These are phyloP conservation scores for Polydrusus tereticollis DNA, from an alignment of 2,888 invertebrate genomes.

Conservation along the genomic window DNA sequence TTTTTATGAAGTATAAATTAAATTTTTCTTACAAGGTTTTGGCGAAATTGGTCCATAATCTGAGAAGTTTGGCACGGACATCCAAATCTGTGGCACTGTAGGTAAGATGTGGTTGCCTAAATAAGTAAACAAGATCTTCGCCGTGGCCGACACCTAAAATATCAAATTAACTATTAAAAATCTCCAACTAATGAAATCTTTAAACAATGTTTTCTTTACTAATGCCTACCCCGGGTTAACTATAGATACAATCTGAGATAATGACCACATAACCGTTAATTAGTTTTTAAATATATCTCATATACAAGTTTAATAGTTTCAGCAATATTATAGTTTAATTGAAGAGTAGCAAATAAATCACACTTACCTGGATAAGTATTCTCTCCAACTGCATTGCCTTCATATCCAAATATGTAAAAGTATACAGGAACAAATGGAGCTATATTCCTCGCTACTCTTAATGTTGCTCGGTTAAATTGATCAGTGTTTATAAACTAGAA, in stretches of 20 bases:
- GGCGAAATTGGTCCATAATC: conserved; percentile 42
- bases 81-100: conserved; percentile 22
- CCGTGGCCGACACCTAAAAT: conserved; percentile 36
- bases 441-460: conserved; percentile 31
- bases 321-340: background rate
- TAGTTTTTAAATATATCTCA: too few species aligned
- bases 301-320: background rate
- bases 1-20: background rate
- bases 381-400: conserved; percentile 23
- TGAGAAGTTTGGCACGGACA: conserved; percentile 25
- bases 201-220: too few species aligned
- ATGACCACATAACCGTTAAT: too few species aligned
- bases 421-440: conserved; percentile 17
- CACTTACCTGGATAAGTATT: conserved; percentile 30
- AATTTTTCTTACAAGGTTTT: conserved; percentile 26
- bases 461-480: conserved; percentile 33
- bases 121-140: conserved; percentile 34
- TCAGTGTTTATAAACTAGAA: conserved; percentile 36
- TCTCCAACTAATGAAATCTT: background rate
- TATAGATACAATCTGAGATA: too few species aligned
- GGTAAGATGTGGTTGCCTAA: background rate
- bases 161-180: background rate
- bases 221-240: too few species aligned
- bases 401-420: conserved; percentile 35
- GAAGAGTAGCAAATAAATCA: background rate